Conservation (phyloP, 2,113 vertebrate genomes). For the Python bivittatus region DNA sequence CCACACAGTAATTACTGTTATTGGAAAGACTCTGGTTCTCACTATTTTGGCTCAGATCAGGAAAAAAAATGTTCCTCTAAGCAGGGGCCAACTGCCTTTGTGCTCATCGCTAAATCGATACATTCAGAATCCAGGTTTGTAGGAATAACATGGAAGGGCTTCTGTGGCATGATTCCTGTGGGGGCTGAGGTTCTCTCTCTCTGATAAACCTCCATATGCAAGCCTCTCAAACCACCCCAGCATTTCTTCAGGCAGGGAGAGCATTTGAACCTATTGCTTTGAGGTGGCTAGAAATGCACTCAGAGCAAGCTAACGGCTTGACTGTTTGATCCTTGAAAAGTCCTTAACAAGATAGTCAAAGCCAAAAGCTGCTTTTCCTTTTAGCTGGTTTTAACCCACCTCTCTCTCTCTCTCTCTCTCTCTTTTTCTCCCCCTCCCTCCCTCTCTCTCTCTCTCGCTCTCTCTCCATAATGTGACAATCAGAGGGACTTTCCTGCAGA, state of each 20-base stretch:
- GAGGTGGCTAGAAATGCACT: constrained; percentile 34
- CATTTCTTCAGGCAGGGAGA: background rate
- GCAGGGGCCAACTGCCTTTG: background rate
- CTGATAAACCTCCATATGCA: background rate
- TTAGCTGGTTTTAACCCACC: constrained; percentile 36
- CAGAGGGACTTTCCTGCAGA: background rate
- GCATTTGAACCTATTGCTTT: background rate
- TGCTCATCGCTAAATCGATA: background rate
- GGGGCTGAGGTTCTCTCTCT: background rate
- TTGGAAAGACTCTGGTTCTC: background rate
- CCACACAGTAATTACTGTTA: background rate
- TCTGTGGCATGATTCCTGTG: background rate
- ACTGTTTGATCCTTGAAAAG: constrained; percentile 57
- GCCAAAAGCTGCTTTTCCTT: constrained; percentile 35
- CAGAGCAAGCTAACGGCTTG: constrained; percentile 30
- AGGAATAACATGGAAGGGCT: background rate
- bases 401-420: constrained; percentile 1
- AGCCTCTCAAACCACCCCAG: background rate
- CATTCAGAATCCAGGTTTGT: background rate
- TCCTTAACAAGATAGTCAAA: constrained; percentile 60
- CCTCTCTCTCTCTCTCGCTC: background rate
- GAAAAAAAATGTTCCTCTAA: background rate
- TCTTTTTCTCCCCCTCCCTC: background rate
- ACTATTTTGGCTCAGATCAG: background rate
- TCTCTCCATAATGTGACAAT: background rate